Base-by-base conservation (phyloP, 2,888 invertebrate genomes). In the Amiota minor region DNA sequence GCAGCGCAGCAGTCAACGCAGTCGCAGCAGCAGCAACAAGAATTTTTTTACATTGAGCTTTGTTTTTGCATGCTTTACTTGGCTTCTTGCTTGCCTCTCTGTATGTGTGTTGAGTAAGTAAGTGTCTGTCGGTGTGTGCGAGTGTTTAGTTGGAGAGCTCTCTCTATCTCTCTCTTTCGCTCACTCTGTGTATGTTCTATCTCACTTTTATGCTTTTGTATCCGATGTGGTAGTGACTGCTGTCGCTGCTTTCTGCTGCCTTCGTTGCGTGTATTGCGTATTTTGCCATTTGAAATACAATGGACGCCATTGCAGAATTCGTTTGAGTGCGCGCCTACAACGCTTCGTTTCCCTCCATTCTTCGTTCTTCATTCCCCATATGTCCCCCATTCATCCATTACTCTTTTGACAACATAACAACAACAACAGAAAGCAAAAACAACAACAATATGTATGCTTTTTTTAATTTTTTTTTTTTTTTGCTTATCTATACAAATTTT, bases 261-360 rank as follows among this genome's bases (percentile, higher is more conserved):
- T 61, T 71, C 75, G 81, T 78, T 86, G 84, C 84, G 86, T 86
- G 83, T 82, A 79, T 79, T 87, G 87, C 85, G 84, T 85, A 79
- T 80, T 83, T 76, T 79, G 77, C 80, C 77, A 80, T 79, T 79
- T 73, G 79, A 80, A 83, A 80, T 79, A 76, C 78, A 81, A 23
- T 76, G 74, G 79, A 74, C 80, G 80, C 81, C 80, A 83, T 83
- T 87, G 87, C 86, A 86, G 85, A 83, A 86, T 83, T 86, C 83
- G 80, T 79, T 81, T 78, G 76, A 73, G 76, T 76, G 67, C 67
- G 35, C 62, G 77, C 74, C 71, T 75, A 73, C 77, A 75, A 77
- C 67, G 72, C 74, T 68, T 75, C 74, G 73, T 53, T 69, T 45
- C 16, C 50, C 20, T 45, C 23, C 67, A n/a, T 14, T 50, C 67